These are phyloP conservation scores for Python bivittatus DNA, from an alignment of 2,113 vertebrate genomes.

Conservation along the genomic window DNA sequence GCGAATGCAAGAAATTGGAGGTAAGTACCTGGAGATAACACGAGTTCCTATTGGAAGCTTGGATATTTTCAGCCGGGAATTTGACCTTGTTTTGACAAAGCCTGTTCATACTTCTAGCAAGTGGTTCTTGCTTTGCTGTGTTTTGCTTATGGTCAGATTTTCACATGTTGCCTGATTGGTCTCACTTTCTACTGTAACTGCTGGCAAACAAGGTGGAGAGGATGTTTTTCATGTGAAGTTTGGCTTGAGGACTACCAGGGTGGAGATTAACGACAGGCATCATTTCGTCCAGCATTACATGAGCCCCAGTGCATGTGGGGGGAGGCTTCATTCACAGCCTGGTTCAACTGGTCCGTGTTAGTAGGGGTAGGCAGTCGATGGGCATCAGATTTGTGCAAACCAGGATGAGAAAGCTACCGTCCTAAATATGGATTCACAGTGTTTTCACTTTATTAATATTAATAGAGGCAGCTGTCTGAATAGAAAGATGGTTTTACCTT, in stretches of 20 bases:
- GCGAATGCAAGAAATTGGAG: neutral
- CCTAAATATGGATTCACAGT: too few species aligned
- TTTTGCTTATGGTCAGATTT: neutral
- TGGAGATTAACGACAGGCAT: neutral
- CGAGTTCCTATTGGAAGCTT: neutral
- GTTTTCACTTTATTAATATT: too few species aligned
- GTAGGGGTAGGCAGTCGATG: too few species aligned
- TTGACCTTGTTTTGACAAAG: neutral
- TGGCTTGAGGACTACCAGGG: neutral
- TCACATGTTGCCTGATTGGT: neutral
- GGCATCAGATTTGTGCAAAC: neutral
- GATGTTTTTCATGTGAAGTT: neutral
- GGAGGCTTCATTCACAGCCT: neutral
- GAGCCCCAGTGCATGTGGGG: neutral
- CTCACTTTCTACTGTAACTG: accelerated
- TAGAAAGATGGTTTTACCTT: neutral
- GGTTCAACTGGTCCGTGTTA: too few species aligned
- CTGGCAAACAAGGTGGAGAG: neutral
- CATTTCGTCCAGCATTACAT: neutral
- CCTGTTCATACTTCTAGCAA: neutral
- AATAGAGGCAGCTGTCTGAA: neutral
- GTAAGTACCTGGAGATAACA: neutral
- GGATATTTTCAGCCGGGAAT: neutral
- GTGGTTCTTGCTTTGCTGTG: neutral
- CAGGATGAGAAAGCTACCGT: too few species aligned